Evolutionary conservation across 2,113 vertebrate genomes (phyloP).

Genomic region (Haemorhous mexicanus): DNA sequence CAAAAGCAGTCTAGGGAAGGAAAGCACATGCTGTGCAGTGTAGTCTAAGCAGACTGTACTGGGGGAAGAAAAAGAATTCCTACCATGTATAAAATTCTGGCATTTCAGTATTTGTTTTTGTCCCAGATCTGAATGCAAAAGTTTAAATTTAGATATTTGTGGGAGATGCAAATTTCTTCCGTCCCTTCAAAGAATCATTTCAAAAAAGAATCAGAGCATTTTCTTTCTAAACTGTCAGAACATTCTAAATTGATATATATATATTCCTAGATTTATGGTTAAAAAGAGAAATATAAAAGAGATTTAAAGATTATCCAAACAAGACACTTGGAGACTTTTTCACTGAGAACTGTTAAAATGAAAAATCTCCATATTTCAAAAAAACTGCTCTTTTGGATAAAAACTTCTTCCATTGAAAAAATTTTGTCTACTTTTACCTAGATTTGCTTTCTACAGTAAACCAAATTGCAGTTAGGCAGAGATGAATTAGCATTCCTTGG

Average conservation of each 20-base stretch:
- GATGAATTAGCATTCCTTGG: not conserved
- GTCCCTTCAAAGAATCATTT: slow-evolving; percentile 20
- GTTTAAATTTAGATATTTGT: slow-evolving; percentile 48
- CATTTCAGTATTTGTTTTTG: slow-evolving; percentile 32
- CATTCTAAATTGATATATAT: not conserved
- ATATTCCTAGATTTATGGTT: not conserved
- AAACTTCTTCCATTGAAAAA: not conserved
- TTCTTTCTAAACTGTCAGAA: slow-evolving; percentile 36
- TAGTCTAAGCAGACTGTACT: not conserved
- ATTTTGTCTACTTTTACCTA: not conserved
- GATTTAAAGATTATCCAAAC: slow-evolving; percentile 13
- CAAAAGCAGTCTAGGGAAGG: not conserved
- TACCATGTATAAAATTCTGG: slow-evolving; percentile 16
- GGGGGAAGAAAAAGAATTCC: not conserved
- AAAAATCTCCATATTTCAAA: not conserved
- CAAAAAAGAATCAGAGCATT: not conserved
- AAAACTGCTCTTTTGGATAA: not conserved
- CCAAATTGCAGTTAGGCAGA: not conserved
- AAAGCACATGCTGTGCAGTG: not conserved
- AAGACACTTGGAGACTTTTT: not conserved
- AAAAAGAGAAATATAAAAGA: slow-evolving; percentile 13
- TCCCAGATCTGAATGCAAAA: slow-evolving; percentile 23
- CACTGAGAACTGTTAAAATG: not conserved
- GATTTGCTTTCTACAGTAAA: not conserved
- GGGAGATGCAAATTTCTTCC: slow-evolving; percentile 41